A percentile compares a stretch with the other conserved stretches of the same genome.
Evolutionary conservation across 2,113 vertebrate genomes (phyloP).

Genomic region (Gadus macrocephalus): DNA sequence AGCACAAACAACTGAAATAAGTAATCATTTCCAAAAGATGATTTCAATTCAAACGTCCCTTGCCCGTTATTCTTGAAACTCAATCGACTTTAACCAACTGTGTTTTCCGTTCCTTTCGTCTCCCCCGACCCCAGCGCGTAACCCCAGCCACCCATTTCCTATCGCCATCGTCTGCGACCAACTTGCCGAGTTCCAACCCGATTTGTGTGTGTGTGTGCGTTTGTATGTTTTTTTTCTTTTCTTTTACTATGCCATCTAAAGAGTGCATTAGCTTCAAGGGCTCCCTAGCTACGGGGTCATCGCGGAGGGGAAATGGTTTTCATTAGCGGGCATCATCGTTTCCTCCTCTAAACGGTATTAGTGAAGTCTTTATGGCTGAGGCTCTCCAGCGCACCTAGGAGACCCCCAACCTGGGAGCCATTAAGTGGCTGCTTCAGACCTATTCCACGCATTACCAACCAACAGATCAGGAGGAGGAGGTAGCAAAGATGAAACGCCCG

Average conservation of each 20-base stretch:
- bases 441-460: too few species aligned
- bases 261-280: slow-evolving; percentile 53
- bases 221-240: slow-evolving; percentile 1
- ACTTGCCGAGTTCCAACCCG: slow-evolving; percentile 40
- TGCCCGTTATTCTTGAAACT: too few species aligned
- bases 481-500: slow-evolving; percentile 12
- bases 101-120: too few species aligned
- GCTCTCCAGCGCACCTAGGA: slow-evolving; percentile 48
- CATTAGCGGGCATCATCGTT: slow-evolving; percentile 64
- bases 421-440: slow-evolving; percentile 23
- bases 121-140: too few species aligned
- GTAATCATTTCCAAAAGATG: too few species aligned
- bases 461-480: slow-evolving; percentile 31
- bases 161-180: slow-evolving; percentile 13
- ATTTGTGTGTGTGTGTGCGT: too few species aligned
- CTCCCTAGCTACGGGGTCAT: slow-evolving; percentile 54
- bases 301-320: slow-evolving; percentile 52
- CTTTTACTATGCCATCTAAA: slow-evolving; percentile 55
- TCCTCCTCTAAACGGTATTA: slow-evolving; percentile 52
- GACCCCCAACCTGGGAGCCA: slow-evolving; percentile 27
- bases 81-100: too few species aligned
- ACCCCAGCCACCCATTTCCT: slow-evolving; percentile 8
- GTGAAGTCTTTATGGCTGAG: slow-evolving; percentile 51
- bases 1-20: too few species aligned
- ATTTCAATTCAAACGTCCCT: slow-evolving; percentile 13